These are phyloP conservation scores for Nomada fabriciana DNA, from an alignment of 2,888 invertebrate genomes.

Conservation along the genomic window DNA sequence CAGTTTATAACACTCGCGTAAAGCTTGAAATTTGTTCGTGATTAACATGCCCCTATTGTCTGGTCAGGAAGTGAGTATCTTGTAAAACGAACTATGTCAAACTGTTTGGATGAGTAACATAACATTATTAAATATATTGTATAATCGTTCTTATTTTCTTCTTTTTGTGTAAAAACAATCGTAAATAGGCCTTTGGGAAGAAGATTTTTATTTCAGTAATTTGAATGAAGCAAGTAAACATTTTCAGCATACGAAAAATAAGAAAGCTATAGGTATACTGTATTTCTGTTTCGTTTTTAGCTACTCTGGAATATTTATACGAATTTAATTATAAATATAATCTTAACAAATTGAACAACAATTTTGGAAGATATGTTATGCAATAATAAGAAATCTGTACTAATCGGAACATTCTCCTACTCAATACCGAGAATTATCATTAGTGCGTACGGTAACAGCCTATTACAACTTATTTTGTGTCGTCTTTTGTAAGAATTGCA, in stretches of 20 bases:
- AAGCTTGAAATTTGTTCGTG: slow-evolving; percentile 60
- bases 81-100: slow-evolving; percentile 20
- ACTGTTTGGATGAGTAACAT: slow-evolving; percentile 13
- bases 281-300: slow-evolving; percentile 5
- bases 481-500: slow-evolving; percentile 57
- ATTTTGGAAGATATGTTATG: slow-evolving; percentile 32
- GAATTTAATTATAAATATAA: slow-evolving; percentile 30
- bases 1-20: slow-evolving; percentile 56
- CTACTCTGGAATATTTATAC: slow-evolving; percentile 20
- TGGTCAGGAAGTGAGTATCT: slow-evolving; percentile 25
- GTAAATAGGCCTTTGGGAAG: slow-evolving; percentile 51
- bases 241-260: slow-evolving; percentile 33
- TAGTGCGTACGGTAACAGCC: slow-evolving; percentile 44
- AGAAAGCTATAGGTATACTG: slow-evolving; percentile 15
- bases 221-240: slow-evolving; percentile 20
- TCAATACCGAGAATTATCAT: slow-evolving; percentile 34
- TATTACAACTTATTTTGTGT: slow-evolving; percentile 52
- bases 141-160: slow-evolving; percentile 16
- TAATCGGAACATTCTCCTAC: slow-evolving; percentile 43
- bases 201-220: slow-evolving; percentile 16
- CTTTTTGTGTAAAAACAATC: slow-evolving; percentile 7
- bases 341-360: slow-evolving; percentile 17
- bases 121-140: slow-evolving; percentile 25
- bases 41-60: slow-evolving; percentile 45
- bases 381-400: slow-evolving; percentile 34